Conservation (phyloP, 2,888 invertebrate species). For the Exocentrus adspersus region DNA sequence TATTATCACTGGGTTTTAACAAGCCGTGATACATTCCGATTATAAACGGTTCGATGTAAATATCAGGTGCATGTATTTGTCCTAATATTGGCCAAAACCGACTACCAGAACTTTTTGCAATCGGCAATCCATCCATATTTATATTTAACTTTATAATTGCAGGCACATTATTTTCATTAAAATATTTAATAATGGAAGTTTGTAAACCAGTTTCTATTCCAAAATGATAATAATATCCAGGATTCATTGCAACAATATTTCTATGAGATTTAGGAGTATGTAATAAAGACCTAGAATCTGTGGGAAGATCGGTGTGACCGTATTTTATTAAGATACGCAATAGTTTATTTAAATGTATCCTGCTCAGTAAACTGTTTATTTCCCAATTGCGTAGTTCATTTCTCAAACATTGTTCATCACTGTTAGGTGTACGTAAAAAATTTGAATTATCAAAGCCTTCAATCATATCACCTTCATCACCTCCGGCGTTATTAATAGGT, state of each 20-base stretch:
- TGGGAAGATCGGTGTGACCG: neutral
- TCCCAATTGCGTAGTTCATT: neutral
- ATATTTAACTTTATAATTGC: neutral
- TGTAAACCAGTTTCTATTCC: neutral
- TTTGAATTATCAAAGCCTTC: too few species aligned
- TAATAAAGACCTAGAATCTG: neutral
- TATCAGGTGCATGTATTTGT: slow-evolving; percentile 36
- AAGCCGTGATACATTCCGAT: neutral
- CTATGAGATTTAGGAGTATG: neutral
- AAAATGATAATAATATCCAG: neutral
- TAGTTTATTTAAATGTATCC: neutral
- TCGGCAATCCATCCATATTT: slow-evolving; percentile 2
- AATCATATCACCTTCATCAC: too few species aligned
- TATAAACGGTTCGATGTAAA: neutral
- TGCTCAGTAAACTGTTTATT: neutral
- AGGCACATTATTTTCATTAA: neutral
- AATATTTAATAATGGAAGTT: neutral
- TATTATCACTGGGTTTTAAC: neutral
- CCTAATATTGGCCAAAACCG: slow-evolving; percentile 12
- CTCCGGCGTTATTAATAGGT: too few species aligned
- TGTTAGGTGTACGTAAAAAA: too few species aligned
- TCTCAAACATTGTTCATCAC: slow-evolving; percentile 5
- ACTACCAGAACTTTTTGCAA: neutral
- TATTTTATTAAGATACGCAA: slow-evolving; percentile 7
- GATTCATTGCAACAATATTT: slow-evolving; percentile 1